Base-by-base conservation (phyloP, 1,140 invertebrate species). In the Drosophila santomea region DNA sequence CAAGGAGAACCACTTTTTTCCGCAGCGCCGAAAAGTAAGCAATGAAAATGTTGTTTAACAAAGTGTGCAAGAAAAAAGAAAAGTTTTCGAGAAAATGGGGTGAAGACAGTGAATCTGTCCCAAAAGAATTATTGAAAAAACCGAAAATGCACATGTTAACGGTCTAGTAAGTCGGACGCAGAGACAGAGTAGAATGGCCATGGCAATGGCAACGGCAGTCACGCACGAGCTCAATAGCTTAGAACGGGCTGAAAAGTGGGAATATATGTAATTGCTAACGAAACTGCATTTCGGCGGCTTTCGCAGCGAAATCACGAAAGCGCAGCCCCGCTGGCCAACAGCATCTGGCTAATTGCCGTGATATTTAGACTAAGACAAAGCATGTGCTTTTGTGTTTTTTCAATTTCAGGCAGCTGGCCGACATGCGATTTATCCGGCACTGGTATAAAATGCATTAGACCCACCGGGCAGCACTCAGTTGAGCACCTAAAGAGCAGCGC, bases 361-460 rank as follows among this genome's bases (percentile, higher is more conserved):
- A 89, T 89, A 90, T 89, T 84, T 81, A 89, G 84, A 89, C 80
- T 89, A 89, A 89, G 79, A 90, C 84, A 84, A 80, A 90, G 74
- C 44, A 45, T 80, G 68, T 67, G 74, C 72, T 67, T 74, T 77
- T 76, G 57, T 76, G 63, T 74, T 73, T 83, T 81, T 79, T 75
- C 66, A 88, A 74, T 88, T 80, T 80, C 80, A 80, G 80, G 84
- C 80, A 54, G 62, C 50, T 74, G 52, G 56, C 67, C 88, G 84
- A 89, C 84, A 89, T 89, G 84, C 84, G 52, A 89, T 88, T 85
- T 80, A 41, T 58, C 57, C 52, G 54, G 41, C 38, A 48, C 68
- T 50, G 63, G 89, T 91, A 91, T 91, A 91, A 89, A 91, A 91
- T 84, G 78, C 84, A 85, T 85, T 74, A 61, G 64, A 72, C 61